phyloP scores from a whole-genome alignment of 2,113 vertebrate genomes.

The Picathartes gymnocephalus region DNA sequence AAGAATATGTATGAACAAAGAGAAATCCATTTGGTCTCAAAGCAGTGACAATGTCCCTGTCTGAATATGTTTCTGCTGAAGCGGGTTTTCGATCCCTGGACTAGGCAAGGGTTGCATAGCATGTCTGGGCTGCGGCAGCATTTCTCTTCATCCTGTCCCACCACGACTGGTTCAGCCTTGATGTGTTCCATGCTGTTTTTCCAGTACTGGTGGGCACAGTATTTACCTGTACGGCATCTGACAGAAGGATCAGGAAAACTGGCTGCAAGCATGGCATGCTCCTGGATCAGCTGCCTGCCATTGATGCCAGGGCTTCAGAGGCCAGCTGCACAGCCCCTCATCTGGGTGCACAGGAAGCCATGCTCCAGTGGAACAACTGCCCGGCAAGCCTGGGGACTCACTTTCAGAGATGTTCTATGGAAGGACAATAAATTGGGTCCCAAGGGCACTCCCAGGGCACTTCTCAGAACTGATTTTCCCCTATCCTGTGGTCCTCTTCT shows the following conservation, averaged over 20 bases:
- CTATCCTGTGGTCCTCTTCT: not conserved
- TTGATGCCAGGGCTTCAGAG: not conserved
- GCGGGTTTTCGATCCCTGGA: not conserved
- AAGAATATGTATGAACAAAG: not conserved
- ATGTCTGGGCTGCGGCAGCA: not conserved
- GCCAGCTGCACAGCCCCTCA: not conserved
- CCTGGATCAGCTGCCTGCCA: not conserved
- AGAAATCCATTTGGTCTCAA: not conserved
- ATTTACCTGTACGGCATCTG: not conserved
- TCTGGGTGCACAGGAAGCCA: rapidly evolving
- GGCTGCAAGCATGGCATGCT: not conserved
- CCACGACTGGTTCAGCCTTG: rapidly evolving
- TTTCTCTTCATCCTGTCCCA: not conserved
- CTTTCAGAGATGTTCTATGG: not conserved
- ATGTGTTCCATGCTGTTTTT: rapidly evolving
- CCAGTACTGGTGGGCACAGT: too few relatives aligned
- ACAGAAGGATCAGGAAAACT: not conserved
- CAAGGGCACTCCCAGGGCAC: not conserved
- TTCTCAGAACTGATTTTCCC: not conserved
- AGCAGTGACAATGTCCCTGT: not conserved
- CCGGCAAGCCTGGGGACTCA: not conserved
- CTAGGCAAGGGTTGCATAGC: not conserved
- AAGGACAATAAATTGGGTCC: not conserved
- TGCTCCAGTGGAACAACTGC: not conserved
- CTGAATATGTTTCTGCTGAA: not conserved